Evolutionary conservation across 2,888 invertebrate species (phyloP).

Genomic region (Lasioglossum lativentre): DNA sequence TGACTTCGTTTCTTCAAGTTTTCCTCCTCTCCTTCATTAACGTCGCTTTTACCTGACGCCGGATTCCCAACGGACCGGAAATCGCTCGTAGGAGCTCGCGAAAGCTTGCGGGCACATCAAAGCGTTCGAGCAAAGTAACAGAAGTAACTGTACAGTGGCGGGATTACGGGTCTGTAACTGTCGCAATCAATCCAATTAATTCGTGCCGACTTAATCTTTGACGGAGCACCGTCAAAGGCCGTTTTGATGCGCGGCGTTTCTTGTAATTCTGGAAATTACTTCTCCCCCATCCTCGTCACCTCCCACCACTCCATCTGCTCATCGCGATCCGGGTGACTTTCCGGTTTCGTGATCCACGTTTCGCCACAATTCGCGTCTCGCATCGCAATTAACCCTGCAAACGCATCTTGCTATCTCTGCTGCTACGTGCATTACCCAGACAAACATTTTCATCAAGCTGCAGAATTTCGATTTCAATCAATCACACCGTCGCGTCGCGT

Average conservation of each 20-base stretch:
- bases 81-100: background rate
- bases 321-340: background rate
- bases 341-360: conserved; percentile 1
- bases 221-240: conserved; percentile 36
- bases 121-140: conserved; percentile 8
- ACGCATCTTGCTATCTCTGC: background rate
- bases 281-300: background rate
- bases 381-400: background rate
- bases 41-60: background rate
- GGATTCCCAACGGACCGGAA: background rate
- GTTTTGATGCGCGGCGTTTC: conserved; percentile 28
- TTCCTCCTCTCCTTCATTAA: background rate
- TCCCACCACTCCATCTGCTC: background rate
- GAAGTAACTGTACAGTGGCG: background rate
- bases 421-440: background rate
- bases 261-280: conserved; percentile 40
- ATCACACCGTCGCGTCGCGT: no score
- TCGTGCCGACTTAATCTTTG: conserved; percentile 43
- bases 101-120: conserved; percentile 12
- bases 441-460: background rate
- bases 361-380: conserved; percentile 4
- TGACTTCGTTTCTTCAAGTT: background rate
- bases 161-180: background rate
- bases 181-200: conserved; percentile 51
- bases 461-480: background rate